Conservation (phyloP, 2,888 invertebrate genomes). For the Lasioglossum malachurum region DNA sequence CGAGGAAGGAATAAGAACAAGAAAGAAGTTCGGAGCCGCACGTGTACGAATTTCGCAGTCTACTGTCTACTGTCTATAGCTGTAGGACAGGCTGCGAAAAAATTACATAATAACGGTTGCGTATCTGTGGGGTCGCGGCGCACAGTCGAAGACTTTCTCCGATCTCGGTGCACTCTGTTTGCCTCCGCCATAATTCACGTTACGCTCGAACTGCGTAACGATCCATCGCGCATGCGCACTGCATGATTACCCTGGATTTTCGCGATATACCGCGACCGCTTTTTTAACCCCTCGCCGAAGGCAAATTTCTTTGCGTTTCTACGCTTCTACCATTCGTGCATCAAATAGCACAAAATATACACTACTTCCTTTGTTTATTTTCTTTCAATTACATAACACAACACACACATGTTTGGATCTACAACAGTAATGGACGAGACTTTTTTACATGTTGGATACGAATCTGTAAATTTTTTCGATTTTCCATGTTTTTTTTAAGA, state of each 20-base stretch:
- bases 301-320: background rate
- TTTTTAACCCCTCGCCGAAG: background rate
- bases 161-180: slow-evolving; percentile 42
- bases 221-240: slow-evolving; percentile 43
- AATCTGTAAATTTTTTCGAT: too few relatives aligned
- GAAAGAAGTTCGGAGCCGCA: background rate
- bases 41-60: background rate
- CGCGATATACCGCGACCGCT: background rate
- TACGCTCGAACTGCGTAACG: slow-evolving; percentile 44
- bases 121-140: slow-evolving; percentile 13
- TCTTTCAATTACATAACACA: too few relatives aligned
- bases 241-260: slow-evolving; percentile 30
- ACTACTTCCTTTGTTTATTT: too few relatives aligned
- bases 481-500: too few relatives aligned
- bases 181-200: slow-evolving; percentile 45
- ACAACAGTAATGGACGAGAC: too few relatives aligned
- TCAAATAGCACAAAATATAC: too few relatives aligned
- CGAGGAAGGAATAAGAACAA: background rate
- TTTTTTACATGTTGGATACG: too few relatives aligned
- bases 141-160: slow-evolving; percentile 45
- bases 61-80: background rate
- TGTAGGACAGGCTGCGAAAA: slow-evolving; percentile 3
- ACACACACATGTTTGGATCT: too few relatives aligned
- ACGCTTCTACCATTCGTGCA: background rate
- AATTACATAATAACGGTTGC: slow-evolving; percentile 35